These are phyloP conservation scores for Pachyseris speciosa DNA, from an alignment of 64 coral and sea anemone species.

Conservation along the genomic window DNA sequence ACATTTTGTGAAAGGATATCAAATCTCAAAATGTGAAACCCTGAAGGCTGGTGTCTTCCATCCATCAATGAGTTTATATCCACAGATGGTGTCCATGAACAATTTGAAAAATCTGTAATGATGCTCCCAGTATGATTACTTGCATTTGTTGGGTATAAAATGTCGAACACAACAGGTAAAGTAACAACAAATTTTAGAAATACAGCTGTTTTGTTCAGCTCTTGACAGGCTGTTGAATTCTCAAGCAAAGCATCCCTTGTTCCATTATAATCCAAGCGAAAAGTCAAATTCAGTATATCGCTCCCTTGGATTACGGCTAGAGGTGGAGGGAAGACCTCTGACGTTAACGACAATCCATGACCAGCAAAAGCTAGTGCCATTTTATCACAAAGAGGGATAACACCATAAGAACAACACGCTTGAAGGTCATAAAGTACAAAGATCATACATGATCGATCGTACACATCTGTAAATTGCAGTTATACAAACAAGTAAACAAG, in stretches of 20 bases:
- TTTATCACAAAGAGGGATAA: not conserved
- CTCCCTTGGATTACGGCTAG: conserved; percentile 54
- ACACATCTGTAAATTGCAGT: too few relatives aligned
- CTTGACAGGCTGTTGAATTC: conserved; percentile 63
- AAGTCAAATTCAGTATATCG: conserved; percentile 67
- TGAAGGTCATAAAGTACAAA: not conserved
- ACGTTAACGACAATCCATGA: conserved; percentile 30
- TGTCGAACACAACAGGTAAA: conserved; percentile 58
- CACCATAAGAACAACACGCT: not conserved
- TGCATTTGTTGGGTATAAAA: conserved; percentile 14
- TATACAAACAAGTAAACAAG: too few relatives aligned
- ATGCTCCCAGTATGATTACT: conserved; percentile 1
- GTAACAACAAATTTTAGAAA: conserved; percentile 43
- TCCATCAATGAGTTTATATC: not conserved
- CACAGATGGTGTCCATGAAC: conserved; percentile 33
- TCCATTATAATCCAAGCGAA: conserved; percentile 64
- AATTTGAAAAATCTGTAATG: conserved; percentile 73
- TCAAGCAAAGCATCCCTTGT: not conserved
- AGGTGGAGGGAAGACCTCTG: not conserved
- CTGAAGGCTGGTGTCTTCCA: not conserved
- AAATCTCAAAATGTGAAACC: not conserved
- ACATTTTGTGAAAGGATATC: conserved; percentile 64
- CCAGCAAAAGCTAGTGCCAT: conserved; percentile 11
- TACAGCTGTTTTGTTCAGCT: not conserved
- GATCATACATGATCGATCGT: too few relatives aligned